Conservation (phyloP, 2,797 vertebrate species). For the Coreius guichenoti region DNA sequence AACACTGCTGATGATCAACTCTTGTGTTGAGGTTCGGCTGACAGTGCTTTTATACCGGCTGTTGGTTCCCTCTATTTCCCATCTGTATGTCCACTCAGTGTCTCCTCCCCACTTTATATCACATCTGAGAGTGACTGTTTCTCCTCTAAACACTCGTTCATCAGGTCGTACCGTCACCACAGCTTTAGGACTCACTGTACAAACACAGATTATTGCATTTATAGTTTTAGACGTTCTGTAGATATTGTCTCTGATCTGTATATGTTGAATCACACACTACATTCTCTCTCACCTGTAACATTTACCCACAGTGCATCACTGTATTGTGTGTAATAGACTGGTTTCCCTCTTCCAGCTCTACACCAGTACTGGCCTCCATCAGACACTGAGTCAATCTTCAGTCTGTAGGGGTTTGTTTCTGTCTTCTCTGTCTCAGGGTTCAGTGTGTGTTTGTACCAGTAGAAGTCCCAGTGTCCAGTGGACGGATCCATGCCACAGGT, state of each 20-base stretch:
- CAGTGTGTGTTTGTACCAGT: too few relatives aligned
- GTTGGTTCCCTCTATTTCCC: neutral
- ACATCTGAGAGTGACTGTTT: conserved; percentile 41
- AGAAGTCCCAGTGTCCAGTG: too few relatives aligned
- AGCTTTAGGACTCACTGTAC: neutral
- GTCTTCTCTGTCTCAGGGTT: too few relatives aligned
- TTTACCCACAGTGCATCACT: neutral
- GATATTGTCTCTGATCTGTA: neutral
- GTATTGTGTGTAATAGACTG: conserved; percentile 3
- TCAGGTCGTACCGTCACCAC: neutral
- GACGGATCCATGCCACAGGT: too few relatives aligned
- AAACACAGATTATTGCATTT: neutral
- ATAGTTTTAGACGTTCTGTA: neutral
- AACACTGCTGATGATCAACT: neutral
- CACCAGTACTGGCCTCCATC: conserved; percentile 2
- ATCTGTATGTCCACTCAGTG: too few relatives aligned
- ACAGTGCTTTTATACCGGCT: rapidly evolving
- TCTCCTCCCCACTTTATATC: too few relatives aligned
- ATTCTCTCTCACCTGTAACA: conserved; percentile 6
- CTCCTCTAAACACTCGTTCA: conserved; percentile 21
- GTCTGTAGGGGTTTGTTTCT: too few relatives aligned
- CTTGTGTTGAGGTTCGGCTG: neutral
- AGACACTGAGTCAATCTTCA: too few relatives aligned
- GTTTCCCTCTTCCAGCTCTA: neutral
- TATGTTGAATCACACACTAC: neutral